A percentile compares a stretch with the other conserved stretches of the same genome.
phyloP scores from a whole-genome alignment of 2,888 invertebrate species.

The Caenorhabditis parvicauda region DNA sequence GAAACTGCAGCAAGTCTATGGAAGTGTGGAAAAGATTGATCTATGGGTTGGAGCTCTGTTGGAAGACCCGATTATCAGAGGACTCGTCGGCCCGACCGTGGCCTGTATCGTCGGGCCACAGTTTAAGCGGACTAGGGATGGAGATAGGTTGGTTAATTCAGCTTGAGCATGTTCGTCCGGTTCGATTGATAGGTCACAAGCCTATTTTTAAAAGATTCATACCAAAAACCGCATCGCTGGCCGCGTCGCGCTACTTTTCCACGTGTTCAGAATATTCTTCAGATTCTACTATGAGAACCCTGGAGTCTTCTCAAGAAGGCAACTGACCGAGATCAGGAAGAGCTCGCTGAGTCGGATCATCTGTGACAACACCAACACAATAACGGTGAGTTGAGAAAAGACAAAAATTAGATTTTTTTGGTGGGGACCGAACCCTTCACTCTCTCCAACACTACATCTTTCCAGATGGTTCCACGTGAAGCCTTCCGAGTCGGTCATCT shows the following conservation, averaged over 20 bases:
- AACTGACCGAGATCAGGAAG: conserved; percentile 81
- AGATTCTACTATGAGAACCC: conserved; percentile 67
- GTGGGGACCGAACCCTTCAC: too few species aligned
- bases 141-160: conserved; percentile 61
- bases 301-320: conserved; percentile 65
- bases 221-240: neutral
- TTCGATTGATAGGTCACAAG: neutral
- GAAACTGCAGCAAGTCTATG: conserved; percentile 49
- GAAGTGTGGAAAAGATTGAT: conserved; percentile 62
- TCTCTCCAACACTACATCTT: neutral
- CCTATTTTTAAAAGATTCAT: neutral
- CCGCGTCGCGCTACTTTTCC: neutral
- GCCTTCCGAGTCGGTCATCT: conserved; percentile 58
- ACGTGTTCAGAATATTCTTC: too few species aligned
- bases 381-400: conserved; percentile 27
- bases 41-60: conserved; percentile 67
- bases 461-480: conserved; percentile 55
- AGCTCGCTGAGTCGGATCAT: conserved; percentile 80
- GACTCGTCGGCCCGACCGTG: conserved; percentile 67
- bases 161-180: neutral
- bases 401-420: neutral
- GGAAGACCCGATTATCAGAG: conserved; percentile 65
- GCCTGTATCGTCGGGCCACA: conserved; percentile 66
- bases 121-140: conserved; percentile 66
- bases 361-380: conserved; percentile 84